Percentiles rank a stretch among this genome's conserved stretches.
phyloP scores from a whole-genome alignment of 2,113 vertebrate genomes.

The Peromyscus maniculatus region DNA sequence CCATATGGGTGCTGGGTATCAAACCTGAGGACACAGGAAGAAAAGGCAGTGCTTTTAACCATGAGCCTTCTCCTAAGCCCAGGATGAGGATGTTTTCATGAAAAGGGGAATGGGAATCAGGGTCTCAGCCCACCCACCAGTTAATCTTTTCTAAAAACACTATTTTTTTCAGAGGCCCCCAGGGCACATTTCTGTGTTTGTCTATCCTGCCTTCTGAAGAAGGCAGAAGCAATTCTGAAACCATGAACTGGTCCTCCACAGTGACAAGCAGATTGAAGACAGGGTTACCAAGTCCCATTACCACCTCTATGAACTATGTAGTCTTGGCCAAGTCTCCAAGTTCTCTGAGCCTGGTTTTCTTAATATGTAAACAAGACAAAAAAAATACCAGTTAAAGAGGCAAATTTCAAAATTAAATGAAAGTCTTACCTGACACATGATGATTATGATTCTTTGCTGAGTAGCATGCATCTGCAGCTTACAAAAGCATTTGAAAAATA shows the following conservation, averaged over 20 bases:
- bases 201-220: not conserved
- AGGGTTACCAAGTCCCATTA: fast-evolving
- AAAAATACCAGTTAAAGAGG: not conserved
- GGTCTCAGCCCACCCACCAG: not conserved
- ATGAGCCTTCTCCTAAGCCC: not conserved
- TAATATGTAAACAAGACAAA: not conserved
- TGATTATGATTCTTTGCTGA: not conserved
- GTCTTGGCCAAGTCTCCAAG: not conserved
- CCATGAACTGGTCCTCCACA: not conserved
- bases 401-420: not conserved
- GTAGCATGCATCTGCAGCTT: not conserved
- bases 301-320: not conserved
- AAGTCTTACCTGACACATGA: not conserved
- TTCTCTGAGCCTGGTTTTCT: not conserved
- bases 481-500: not conserved
- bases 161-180: not conserved
- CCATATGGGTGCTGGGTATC: not conserved
- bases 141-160: not conserved
- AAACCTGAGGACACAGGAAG: not conserved
- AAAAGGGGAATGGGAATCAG: not conserved
- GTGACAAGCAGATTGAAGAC: not conserved
- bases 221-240: too few relatives aligned
- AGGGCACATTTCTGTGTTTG: not conserved
- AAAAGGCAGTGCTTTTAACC: not conserved
- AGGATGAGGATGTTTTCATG: not conserved